These are phyloP conservation scores for Notothenia rossii DNA, from an alignment of 2,113 vertebrate genomes.

Conservation along the genomic window DNA sequence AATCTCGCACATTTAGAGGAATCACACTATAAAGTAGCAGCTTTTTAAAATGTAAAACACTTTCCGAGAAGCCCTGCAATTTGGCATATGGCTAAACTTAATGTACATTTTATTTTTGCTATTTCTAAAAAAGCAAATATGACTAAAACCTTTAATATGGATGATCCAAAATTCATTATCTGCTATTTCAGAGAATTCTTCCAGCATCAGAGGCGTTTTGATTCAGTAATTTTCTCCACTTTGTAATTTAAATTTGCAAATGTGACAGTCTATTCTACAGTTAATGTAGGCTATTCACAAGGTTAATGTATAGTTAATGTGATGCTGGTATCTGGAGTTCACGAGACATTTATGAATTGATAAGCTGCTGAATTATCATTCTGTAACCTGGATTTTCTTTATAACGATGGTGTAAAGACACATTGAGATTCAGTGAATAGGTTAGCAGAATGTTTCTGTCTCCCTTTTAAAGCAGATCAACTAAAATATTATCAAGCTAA, in stretches of 20 bases:
- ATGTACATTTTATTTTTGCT: neutral
- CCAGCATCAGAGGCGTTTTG: neutral
- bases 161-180: neutral
- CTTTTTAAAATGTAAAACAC: conserved; percentile 24
- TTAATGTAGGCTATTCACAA: conserved; percentile 2
- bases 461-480: neutral
- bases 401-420: conserved; percentile 5
- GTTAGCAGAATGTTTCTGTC: neutral
- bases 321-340: neutral
- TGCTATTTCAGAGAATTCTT: neutral
- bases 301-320: conserved; percentile 27
- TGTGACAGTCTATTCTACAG: neutral
- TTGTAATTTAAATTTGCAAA: neutral
- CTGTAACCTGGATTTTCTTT: neutral
- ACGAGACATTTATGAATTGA: conserved; percentile 1
- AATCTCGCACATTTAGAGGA: conserved; percentile 13
- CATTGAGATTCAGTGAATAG: neutral
- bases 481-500: neutral
- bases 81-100: neutral
- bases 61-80: conserved; percentile 4
- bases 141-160: neutral
- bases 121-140: neutral
- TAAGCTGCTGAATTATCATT: conserved; percentile 3
- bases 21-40: neutral
- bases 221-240: neutral